Evolutionary conservation across 2,113 vertebrate species (phyloP).

Genomic region (Corvus moneduloides): DNA sequence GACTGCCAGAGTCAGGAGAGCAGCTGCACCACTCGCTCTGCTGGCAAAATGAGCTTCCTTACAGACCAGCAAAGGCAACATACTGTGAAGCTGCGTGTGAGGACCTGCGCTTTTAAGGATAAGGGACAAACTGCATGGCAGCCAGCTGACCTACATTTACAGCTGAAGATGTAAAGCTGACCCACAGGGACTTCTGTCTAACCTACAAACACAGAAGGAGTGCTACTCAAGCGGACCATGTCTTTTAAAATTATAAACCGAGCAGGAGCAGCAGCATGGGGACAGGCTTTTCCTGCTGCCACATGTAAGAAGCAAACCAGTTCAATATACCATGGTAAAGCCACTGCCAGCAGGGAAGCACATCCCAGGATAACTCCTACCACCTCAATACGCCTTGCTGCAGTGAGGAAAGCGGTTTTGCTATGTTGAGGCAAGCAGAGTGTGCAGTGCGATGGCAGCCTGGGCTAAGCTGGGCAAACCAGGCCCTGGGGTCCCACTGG

Average conservation of each 20-base stretch:
- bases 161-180: conserved; percentile 22
- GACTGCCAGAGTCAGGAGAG: background rate
- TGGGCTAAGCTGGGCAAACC: background rate
- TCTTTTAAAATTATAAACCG: background rate
- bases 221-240: background rate
- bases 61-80: background rate
- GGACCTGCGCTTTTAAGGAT: background rate
- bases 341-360: background rate
- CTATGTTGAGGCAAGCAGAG: background rate
- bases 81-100: background rate
- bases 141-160: conserved; percentile 52
- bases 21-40: background rate
- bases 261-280: background rate
- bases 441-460: background rate
- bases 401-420: background rate
- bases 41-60: background rate
- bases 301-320: background rate
- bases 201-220: conserved; percentile 47
- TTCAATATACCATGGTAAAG: background rate
- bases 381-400: background rate
- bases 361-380: background rate
- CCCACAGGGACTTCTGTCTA: conserved; percentile 32
- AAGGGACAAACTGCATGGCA: background rate
- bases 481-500: background rate
- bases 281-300: background rate